Conservation (phyloP, 2,888 invertebrate genomes). For the Rhamphomyia laevipes region DNA sequence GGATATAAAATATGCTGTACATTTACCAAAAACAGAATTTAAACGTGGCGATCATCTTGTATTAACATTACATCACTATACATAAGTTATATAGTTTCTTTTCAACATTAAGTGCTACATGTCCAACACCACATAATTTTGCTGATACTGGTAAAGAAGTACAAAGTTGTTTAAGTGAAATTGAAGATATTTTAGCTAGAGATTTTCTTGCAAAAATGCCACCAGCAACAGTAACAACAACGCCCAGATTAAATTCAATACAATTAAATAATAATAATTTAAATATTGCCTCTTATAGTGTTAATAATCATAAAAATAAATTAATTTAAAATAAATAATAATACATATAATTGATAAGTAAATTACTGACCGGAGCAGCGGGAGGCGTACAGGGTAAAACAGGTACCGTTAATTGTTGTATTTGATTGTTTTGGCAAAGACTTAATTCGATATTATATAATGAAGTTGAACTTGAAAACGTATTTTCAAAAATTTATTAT, state of each 20-base stretch:
- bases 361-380: no score
- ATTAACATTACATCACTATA: constrained; percentile 51
- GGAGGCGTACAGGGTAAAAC: no score
- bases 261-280: not conserved
- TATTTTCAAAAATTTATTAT: no score
- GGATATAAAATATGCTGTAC: constrained; percentile 45
- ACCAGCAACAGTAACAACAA: constrained; percentile 34
- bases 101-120: constrained; percentile 51
- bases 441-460: no score
- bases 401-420: no score
- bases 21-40: constrained; percentile 33
- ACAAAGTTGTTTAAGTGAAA: constrained; percentile 42
- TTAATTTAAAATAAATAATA: no score
- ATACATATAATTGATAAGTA: no score
- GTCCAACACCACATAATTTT: constrained; percentile 40
- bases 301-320: no score
- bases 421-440: no score
- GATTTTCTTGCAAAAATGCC: constrained; percentile 64
- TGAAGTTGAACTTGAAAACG: no score
- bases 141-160: constrained; percentile 41
- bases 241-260: constrained; percentile 35
- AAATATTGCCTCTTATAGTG: not conserved
- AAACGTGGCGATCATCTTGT: constrained; percentile 51
- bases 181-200: constrained; percentile 58
- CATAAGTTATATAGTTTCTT: constrained; percentile 73